Evolutionary conservation across 1,140 invertebrate species (phyloP).

Genomic region (Drosophila oshimai): DNA sequence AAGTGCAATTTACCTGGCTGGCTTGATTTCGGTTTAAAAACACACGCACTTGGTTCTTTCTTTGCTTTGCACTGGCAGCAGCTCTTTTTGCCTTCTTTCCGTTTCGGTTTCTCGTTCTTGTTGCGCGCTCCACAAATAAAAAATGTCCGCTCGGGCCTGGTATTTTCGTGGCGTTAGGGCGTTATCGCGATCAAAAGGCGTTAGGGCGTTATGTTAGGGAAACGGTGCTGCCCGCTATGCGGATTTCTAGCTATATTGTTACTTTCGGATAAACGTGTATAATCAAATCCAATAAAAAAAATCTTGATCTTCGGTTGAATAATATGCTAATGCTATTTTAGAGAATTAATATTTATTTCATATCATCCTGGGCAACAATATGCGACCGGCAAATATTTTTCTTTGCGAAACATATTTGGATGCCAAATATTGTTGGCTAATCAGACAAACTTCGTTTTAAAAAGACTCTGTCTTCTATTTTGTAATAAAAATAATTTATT

Average conservation of each 20-base stretch:
- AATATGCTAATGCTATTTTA: too few species aligned
- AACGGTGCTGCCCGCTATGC: neutral
- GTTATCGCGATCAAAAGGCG: neutral
- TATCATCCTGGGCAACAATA: too few species aligned
- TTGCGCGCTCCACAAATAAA: conserved; percentile 31
- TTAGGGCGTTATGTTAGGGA: neutral
- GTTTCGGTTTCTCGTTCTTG: conserved; percentile 49
- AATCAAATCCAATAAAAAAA: too few species aligned
- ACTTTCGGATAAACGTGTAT: neutral
- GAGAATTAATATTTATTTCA: too few species aligned
- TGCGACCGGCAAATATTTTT: too few species aligned
- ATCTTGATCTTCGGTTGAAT: too few species aligned
- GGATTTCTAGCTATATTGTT: neutral
- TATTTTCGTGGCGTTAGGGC: neutral
- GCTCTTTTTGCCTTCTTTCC: conserved; percentile 28
- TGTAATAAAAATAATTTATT: too few species aligned
- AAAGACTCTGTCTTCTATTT: too few species aligned
- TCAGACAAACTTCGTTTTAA: too few species aligned
- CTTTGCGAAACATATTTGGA: too few species aligned
- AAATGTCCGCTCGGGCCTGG: conserved; percentile 12
- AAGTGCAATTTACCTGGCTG: conserved; percentile 49
- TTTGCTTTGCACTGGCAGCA: conserved; percentile 28
- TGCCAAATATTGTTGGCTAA: too few species aligned
- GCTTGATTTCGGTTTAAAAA: conserved; percentile 33
- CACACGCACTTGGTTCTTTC: conserved; percentile 49